A percentile compares a stretch with the other conserved stretches of the same genome.
phyloP scores from a whole-genome alignment of 2,888 invertebrate genomes.

The Gymnocheta viridis region DNA sequence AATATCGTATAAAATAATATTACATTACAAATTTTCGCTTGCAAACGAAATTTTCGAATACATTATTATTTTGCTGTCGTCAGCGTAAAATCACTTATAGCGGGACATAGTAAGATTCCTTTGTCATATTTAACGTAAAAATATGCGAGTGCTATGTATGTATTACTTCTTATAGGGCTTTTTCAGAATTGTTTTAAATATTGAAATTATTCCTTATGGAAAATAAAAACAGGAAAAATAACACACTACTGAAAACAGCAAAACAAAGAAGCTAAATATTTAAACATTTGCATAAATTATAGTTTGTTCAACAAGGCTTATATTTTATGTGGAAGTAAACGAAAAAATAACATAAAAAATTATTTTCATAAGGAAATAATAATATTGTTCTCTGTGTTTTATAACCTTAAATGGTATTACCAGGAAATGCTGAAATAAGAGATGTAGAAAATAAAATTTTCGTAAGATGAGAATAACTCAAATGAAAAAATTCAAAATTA shows the following conservation, averaged over 20 bases:
- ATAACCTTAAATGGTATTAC: neutral
- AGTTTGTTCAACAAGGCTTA: conserved; percentile 75
- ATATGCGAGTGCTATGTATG: too few relatives aligned
- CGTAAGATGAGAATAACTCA: too few relatives aligned
- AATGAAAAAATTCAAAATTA: too few relatives aligned
- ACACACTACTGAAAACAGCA: conserved; percentile 9
- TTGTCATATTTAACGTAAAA: neutral
- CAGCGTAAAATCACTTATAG: conserved; percentile 8
- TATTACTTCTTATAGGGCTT: conserved; percentile 1
- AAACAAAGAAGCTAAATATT: conserved; percentile 58
- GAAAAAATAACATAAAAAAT: neutral
- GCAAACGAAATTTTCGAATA: conserved; percentile 13
- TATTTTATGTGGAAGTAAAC: neutral
- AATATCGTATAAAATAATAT: conserved; percentile 23
- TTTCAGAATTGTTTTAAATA: neutral
- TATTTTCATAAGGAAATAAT: neutral
- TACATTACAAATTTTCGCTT: conserved; percentile 32
- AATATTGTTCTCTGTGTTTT: conserved; percentile 27
- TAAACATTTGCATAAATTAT: conserved; percentile 80
- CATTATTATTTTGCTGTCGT: conserved; percentile 14
- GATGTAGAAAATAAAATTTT: neutral
- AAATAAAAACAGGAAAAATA: neutral
- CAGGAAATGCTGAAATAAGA: neutral
- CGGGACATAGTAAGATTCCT: neutral
- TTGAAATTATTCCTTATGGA: neutral